phyloP scores from a whole-genome alignment of 2,888 invertebrate species.

The Phlogophora meticulosa region DNA sequence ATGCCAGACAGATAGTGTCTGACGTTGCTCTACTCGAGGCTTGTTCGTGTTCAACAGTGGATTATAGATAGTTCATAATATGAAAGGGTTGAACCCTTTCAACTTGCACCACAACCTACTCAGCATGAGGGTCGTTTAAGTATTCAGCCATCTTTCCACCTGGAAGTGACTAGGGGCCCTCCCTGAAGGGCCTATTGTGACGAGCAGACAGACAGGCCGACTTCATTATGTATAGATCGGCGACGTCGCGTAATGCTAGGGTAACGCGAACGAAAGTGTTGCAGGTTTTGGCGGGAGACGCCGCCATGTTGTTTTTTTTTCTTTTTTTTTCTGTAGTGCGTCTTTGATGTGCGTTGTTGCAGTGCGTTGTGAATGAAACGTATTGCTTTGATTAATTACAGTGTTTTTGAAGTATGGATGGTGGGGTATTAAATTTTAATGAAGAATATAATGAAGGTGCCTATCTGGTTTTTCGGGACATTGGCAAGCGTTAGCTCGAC shows the following conservation, averaged over 20 bases:
- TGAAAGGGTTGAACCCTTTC: neutral
- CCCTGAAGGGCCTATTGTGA: conserved; percentile 82
- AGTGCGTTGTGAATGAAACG: neutral
- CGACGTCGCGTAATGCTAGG: conserved; percentile 44
- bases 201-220: conserved; percentile 80
- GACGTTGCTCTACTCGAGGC: too few species aligned
- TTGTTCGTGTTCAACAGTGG: too few species aligned
- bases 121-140: conserved; percentile 79
- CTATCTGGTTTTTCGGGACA: too few species aligned
- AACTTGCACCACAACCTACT: conserved; percentile 64
- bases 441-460: too few species aligned
- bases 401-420: neutral
- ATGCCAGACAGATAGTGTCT: too few species aligned
- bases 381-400: conserved; percentile 1
- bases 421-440: too few species aligned
- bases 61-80: neutral
- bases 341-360: neutral
- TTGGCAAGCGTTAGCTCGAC: too few species aligned
- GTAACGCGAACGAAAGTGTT: conserved; percentile 48
- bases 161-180: conserved; percentile 84
- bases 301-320: conserved; percentile 38
- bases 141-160: conserved; percentile 84
- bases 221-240: conserved; percentile 73
- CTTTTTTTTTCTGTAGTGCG: neutral
- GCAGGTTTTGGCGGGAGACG: conserved; percentile 29